A percentile compares a stretch with the other conserved stretches of the same genome.
Evolutionary conservation across 2,113 vertebrate species (phyloP).

Genomic region (Phodopus roborovskii): DNA sequence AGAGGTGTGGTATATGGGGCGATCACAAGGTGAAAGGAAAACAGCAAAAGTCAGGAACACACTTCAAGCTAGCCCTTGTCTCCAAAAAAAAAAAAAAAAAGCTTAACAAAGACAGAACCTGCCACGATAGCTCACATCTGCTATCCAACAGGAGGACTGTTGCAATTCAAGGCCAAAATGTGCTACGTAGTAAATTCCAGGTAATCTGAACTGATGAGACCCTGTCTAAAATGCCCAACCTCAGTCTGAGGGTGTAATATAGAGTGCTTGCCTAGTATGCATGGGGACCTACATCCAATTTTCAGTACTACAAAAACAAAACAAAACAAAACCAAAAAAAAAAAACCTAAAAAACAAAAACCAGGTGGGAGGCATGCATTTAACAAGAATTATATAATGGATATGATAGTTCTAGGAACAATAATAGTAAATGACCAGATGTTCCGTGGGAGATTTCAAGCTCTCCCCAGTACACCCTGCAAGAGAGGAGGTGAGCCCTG

Average conservation of each 20-base stretch:
- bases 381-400: background rate
- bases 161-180: background rate
- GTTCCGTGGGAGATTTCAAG: background rate
- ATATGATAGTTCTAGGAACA: background rate
- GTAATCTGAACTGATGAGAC: background rate
- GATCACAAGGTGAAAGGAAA: background rate
- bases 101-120: background rate
- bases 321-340: background rate
- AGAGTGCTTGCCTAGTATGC: too few species aligned
- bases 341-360: background rate
- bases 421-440: background rate
- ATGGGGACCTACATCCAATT: background rate
- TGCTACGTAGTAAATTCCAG: background rate
- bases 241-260: background rate
- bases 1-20: too few species aligned
- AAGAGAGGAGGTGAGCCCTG: background rate
- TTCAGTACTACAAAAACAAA: background rate
- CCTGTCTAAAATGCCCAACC: background rate
- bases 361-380: background rate
- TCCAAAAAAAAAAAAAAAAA: background rate
- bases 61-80: too few species aligned
- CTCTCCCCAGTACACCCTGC: background rate
- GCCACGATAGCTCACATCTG: background rate
- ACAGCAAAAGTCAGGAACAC: background rate
- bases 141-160: background rate